Evolutionary conservation across 2,888 invertebrate species (phyloP), one percentile per base, ranked within the genome.

Genomic region (Balanococcus diminutus): DNA sequence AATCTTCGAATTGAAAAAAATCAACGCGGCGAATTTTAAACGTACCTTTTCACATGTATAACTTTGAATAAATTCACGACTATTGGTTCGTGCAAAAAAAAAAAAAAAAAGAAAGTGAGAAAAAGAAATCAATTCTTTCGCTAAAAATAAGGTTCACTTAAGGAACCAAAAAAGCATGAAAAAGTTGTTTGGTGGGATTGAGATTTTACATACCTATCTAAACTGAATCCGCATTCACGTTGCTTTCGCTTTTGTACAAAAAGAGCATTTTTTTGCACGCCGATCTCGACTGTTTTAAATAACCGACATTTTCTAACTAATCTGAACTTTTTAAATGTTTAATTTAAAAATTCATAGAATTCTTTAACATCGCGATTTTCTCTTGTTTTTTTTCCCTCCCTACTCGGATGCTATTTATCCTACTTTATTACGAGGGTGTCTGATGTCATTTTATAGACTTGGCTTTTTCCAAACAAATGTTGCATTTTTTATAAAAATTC

Each of bases 281-380:
- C 75, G 36, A 79, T 32, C 36, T 79, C 25, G 75, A 79, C 75
- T 79, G 32, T n/a, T 79, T 79, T 36, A 79, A 79, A 79, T 79
- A 79, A 79, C 75, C 67, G 31, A 28, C 67, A 28, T 67, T 67
- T 67, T 67, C 67, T 28, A 67, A 67, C 67, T 79, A 36, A 79
- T 79, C 75, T 79, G 75, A 79, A 79, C 75, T 79, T 79, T 79
- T 79, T 79, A 79, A 79, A 79, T 79, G 75, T 79, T 36, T 79
- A 36, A 79, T 79, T 79, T 79, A 79, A 79, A 79, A 79, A 79
- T 79, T 79, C 75, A 79, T 67, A 67, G 67, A 67, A 67, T 67
- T 67, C 67, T 67, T 67, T 67, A 67, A 67, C 67, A 67, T 67
- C 28, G 67, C 67, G 56, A 56, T 56, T 56, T 56, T 56, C 22